These are phyloP conservation scores for Sminthurinus aureus DNA, from an alignment of 2,888 invertebrate species.

Conservation along the genomic window DNA sequence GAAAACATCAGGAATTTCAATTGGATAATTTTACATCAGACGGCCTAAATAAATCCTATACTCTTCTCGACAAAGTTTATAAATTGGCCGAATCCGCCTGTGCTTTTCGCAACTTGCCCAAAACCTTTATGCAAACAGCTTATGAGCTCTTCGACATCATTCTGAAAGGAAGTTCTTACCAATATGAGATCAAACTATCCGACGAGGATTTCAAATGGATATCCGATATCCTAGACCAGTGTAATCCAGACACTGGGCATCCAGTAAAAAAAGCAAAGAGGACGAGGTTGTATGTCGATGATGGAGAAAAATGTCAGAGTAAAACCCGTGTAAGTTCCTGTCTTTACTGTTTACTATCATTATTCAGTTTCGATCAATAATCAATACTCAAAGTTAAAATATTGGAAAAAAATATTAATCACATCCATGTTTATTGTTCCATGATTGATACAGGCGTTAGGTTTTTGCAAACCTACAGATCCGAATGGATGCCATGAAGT, in stretches of 20 bases:
- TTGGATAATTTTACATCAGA: neutral
- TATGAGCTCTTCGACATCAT: slow-evolving; percentile 47
- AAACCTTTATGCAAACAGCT: slow-evolving; percentile 1
- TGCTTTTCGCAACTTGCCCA: neutral
- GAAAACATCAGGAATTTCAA: neutral
- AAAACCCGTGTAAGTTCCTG: neutral
- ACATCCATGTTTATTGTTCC: neutral
- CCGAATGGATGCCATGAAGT: neutral
- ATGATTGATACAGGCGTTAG: slow-evolving; percentile 31
- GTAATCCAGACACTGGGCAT: slow-evolving; percentile 29
- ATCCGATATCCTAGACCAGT: slow-evolving; percentile 47
- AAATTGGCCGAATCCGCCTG: slow-evolving; percentile 16
- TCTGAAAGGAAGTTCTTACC: slow-evolving; percentile 50
- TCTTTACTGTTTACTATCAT: neutral
- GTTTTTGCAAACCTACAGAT: slow-evolving; percentile 39
- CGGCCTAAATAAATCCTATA: neutral
- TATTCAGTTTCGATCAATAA: neutral
- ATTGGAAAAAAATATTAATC: neutral
- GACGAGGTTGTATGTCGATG: neutral
- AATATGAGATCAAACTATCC: slow-evolving; percentile 48
- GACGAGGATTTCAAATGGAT: slow-evolving; percentile 52
- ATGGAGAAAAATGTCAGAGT: too few species aligned
- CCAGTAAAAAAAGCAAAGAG: neutral
- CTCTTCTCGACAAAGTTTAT: slow-evolving; percentile 8
- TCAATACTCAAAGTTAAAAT: neutral